Percentiles rank a stretch among this genome's conserved stretches.
Conservation (phyloP, 2,113 vertebrate genomes). For the Paradoxurus hermaphroditus region DNA sequence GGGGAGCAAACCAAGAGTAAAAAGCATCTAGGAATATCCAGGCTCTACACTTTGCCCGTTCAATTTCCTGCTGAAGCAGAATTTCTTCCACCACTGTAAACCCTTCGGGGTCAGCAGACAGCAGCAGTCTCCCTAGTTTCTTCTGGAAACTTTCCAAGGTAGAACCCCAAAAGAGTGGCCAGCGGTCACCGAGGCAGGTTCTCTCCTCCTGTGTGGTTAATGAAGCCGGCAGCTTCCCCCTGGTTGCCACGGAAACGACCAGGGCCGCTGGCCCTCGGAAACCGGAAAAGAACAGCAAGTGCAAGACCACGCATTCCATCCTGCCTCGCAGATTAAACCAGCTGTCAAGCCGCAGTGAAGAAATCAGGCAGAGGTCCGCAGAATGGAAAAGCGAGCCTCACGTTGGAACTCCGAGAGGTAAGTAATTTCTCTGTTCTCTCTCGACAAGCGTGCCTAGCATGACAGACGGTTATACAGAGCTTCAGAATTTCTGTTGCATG, state of each 20-base stretch:
- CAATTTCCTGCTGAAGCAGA: neutral
- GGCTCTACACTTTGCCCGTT: neutral
- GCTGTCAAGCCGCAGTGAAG: slow-evolving; percentile 62
- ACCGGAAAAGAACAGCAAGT: slow-evolving; percentile 70
- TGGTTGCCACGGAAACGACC: slow-evolving; percentile 64
- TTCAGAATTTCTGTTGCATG: neutral
- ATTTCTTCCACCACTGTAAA: neutral
- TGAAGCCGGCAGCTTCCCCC: slow-evolving; percentile 35
- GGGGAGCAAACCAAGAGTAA: neutral
- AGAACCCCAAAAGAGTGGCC: neutral
- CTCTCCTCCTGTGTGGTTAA: neutral
- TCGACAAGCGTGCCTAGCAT: neutral
- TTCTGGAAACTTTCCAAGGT: neutral
- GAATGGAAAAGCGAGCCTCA: neutral
- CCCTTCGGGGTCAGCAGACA: neutral
- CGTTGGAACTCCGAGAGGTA: neutral
- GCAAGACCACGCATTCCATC: slow-evolving; percentile 61
- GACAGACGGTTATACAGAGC: neutral
- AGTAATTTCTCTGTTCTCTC: slow-evolving; percentile 64
- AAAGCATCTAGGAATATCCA: neutral
- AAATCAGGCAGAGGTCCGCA: neutral
- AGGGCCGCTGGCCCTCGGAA: slow-evolving; percentile 15
- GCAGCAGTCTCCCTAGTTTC: neutral
- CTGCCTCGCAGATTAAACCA: slow-evolving; percentile 54
- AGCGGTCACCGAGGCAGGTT: neutral